Evolutionary conservation across 1,140 invertebrate species (phyloP), one percentile per base, ranked within the genome.

Genomic region (Megalonaias nervosa): DNA sequence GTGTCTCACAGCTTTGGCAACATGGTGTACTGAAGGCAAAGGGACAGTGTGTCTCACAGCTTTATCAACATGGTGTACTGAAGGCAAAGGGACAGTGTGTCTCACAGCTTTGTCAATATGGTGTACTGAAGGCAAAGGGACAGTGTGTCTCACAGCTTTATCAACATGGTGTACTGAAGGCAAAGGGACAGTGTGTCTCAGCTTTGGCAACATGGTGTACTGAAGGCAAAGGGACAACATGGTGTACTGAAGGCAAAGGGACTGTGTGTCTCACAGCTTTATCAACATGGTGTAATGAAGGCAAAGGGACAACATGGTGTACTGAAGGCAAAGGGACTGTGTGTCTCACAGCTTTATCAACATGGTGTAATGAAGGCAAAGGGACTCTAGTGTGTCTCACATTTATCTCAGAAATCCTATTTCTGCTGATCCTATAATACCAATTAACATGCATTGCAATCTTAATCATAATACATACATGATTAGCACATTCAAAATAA

Each of bases 401-500:
- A 23, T 5, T 61, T 21, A 61, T 21, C 17, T 19, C 60, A 2
- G 1, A 19, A n/a, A n/a, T n/a, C 3, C 60, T 61, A 2, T 21
- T 61, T 17, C 60, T 19, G 21, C 60, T 21, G 2, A n/a, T 62
- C 60, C 23, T 23, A 12, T 23, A 61, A 0, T n/a, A 38, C 13
- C n/a, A 68, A 6, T 38, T 38, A 38, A 38, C 2, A 38, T 38
- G 2, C 1, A 68, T 68, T 60, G 19, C 1, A 71, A 23, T 16
- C 21, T 38, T 17, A 19, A 58, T 38, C 59, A 21, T 23, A 73
- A 75, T 65, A 82, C 87, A 81, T 85, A 91, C 91, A 26, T 90
- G 89, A 81, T 95, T 94, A 62, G 92, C 91, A 91, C 97, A 99
- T 88, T 98, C 95, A 93, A 98, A 99, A 82, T 95, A 94, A 61